Evolutionary conservation across 1,140 invertebrate species (phyloP).

Genomic region (Branchinecta lindahli): DNA sequence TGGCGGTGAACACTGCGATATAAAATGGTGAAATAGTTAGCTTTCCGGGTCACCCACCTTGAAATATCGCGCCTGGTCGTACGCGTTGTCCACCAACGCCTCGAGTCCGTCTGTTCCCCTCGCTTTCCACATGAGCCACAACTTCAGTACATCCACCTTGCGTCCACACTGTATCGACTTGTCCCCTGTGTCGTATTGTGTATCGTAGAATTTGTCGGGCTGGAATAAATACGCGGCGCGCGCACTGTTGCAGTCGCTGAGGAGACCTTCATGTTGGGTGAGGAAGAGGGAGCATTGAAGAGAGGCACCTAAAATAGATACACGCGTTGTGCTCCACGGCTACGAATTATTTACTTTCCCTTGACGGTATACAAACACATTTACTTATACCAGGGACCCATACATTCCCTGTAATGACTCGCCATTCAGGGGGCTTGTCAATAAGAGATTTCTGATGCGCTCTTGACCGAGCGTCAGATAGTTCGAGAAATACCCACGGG

Average conservation of each 20-base stretch:
- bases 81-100: slow-evolving; percentile 43
- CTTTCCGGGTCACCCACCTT: slow-evolving; percentile 17
- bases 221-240: slow-evolving; percentile 76
- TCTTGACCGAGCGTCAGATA: no score
- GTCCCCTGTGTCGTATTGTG: slow-evolving; percentile 75
- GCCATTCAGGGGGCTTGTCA: no score
- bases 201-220: slow-evolving; percentile 83
- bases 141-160: slow-evolving; percentile 79
- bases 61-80: slow-evolving; percentile 41
- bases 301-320: slow-evolving; percentile 44
- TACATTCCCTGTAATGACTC: no score
- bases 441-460: no score
- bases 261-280: slow-evolving; percentile 41
- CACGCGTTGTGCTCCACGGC: no score
- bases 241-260: slow-evolving; percentile 57
- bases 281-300: slow-evolving; percentile 75
- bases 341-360: no score
- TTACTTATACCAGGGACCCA: no score
- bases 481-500: no score
- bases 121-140: slow-evolving; percentile 85
- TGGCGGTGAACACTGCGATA: no score
- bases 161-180: slow-evolving; percentile 85
- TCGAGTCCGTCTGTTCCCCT: slow-evolving; percentile 44
- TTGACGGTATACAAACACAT: no score
- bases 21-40: no score